phyloP scores from a whole-genome alignment of 2,113 vertebrate species.

The Seriola rivoliana region DNA sequence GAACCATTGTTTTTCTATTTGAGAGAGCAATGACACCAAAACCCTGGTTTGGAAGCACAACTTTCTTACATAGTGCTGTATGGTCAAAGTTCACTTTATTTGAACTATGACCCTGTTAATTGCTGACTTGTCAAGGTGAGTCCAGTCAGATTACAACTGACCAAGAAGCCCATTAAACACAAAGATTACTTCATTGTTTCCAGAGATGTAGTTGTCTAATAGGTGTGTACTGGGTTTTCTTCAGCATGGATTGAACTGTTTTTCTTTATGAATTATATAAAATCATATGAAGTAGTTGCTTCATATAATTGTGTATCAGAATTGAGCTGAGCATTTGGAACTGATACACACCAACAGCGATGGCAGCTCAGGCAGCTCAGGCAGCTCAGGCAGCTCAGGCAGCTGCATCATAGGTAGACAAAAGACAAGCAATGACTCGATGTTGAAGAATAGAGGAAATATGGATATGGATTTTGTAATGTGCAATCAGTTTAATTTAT shows the following conservation, averaged over 20 bases:
- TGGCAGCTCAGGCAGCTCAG: background rate
- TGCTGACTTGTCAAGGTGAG: background rate
- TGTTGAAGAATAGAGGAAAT: background rate
- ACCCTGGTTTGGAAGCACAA: background rate
- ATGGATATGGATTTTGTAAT: background rate
- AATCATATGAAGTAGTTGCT: background rate
- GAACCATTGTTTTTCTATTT: background rate
- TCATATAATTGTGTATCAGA: too few relatives aligned
- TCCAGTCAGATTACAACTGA: background rate
- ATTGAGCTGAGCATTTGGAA: too few relatives aligned
- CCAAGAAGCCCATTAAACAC: background rate
- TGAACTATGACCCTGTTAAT: conserved; percentile 1
- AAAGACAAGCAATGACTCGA: background rate
- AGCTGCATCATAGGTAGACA: background rate
- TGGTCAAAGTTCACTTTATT: background rate
- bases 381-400: background rate
- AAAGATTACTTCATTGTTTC: background rate
- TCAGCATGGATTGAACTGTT: background rate
- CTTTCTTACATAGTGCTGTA: background rate
- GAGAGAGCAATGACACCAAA: background rate
- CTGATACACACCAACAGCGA: too few relatives aligned
- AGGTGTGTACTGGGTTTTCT: background rate
- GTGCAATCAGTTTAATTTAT: background rate
- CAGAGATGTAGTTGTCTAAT: background rate
- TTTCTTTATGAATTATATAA: background rate